Base-by-base conservation (phyloP, 2,113 vertebrate species). In the Fregata magnificens region DNA sequence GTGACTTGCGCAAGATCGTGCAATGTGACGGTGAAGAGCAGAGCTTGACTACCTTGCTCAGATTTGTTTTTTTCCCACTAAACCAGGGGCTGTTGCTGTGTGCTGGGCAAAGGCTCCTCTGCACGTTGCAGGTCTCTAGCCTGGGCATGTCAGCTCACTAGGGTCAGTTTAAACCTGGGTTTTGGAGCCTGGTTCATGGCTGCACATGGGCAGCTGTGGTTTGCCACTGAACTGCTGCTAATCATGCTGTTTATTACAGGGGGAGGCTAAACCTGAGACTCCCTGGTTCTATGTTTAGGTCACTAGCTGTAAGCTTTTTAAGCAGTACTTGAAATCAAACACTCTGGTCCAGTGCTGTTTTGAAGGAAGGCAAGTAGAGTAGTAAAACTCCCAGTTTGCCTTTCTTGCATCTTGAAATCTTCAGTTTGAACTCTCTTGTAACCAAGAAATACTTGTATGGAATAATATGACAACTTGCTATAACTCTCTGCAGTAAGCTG, bases 1-100 rank as follows among this genome's bases (percentile, higher is more conserved):
- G 21, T 32, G 73, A 11, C 21, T 77, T 4, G 3, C 1, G 2
- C 12, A 18, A 36, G 53, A 8, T 12, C 8, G 3, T 5, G 1
- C 13, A 3, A 31, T 5, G 8, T 38, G 32, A 29, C 2, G 6
- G 55, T 55, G 26, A 55, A 40, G 82, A 74, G 36, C 65, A 55
- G 61, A 55, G 10, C 7, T 22, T 10, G 26, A 5, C 16, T 40
- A 10, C 59, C 36, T 49, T 69, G 9, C 7, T 63, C 38, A 2
- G 3, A 6, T 29, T 59, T 32, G 20, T 12, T 2, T n/a, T 25
- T 10, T 36, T 16, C 25, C 6, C 32, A 2, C 53, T 50, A 13
- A 58, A 22, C 5, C 50, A 26, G 34, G 22, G 26, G 7, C 50
- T 79, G 15, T 50, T 78, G 38, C 21, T 67, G 2, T 47, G n/a